Base-by-base conservation (phyloP, 2,113 vertebrate species). In the Pachycephala philippinensis region DNA sequence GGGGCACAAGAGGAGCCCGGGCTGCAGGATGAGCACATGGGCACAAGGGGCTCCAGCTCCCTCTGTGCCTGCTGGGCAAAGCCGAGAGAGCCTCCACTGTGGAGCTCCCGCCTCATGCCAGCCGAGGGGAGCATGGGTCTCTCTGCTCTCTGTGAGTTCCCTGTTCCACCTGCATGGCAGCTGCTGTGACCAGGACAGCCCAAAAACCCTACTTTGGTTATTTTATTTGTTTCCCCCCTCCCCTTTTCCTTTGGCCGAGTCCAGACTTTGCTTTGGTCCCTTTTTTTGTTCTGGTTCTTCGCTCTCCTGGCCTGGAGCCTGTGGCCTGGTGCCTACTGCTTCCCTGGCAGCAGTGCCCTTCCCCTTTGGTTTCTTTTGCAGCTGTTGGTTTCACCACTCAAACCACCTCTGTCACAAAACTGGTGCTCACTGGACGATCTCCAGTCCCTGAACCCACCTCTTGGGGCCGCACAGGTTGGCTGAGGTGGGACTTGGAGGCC, bases 401-500 rank as follows among this genome's bases (percentile, higher is more conserved):
- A 42, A 76, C 86, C 78, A 94, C 93, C 95, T 97, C 94, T 75
- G 89, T 96, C n/a, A 94, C 10, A 3, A 94, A 93, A 95, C 94
- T 96, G 97, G 97, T 97, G 97, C 97, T 97, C 61, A 96, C 96
- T 97, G 96, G 96, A 97, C 7, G 2, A 94, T 64, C 87, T 97
- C 97, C 95, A 96, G 95, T 95, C 85, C 94, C 91, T 80, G 74
- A 95, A 84, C 81, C 45, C 83, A 78, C 71, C 65, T 92, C 60
- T 33, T 14, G 50, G 53, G 90, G 75, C 80, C 13, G 70, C 52
- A 33, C 54, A 84, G 64, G 84, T 91, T 69, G 90, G 66, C 84
- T 90, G 83, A 78, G 91, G 70, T 31, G 82, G 91, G 52, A 49
- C 45, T 16, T 77, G 95, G 85, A 56, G 77, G 82, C 87, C 7